Percentiles rank a stretch among this genome's conserved stretches.
Conservation (phyloP, 2,888 invertebrate genomes). For the Apantesis nais region DNA sequence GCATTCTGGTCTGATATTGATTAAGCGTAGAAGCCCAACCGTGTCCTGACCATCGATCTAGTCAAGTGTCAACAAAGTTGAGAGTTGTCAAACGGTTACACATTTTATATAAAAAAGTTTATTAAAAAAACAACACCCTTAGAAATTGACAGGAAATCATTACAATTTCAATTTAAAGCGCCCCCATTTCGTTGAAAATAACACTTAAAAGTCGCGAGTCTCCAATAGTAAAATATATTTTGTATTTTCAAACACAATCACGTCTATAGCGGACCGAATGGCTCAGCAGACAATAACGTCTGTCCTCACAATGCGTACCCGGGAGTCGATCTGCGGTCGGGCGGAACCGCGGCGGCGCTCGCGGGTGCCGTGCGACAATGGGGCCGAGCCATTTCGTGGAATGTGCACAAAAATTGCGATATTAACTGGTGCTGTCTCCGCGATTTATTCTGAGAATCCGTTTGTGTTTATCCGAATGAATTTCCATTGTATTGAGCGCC, state of each 20-base stretch:
- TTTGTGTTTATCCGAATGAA: background rate
- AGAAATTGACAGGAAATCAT: constrained; percentile 1
- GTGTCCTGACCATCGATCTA: background rate
- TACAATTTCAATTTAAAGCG: background rate
- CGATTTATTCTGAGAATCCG: background rate
- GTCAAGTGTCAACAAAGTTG: background rate
- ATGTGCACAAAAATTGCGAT: constrained; percentile 28
- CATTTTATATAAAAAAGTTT: background rate
- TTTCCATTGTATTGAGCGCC: background rate
- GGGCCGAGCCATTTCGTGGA: constrained; percentile 27
- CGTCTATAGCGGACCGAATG: constrained; percentile 5
- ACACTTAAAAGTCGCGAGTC: constrained; percentile 2
- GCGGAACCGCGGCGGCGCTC: background rate
- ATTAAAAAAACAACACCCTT: background rate
- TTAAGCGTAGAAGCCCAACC: background rate
- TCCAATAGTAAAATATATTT: background rate
- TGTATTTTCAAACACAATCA: background rate
- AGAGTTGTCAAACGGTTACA: too few species aligned
- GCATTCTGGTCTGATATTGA: too few species aligned
- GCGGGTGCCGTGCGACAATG: constrained; percentile 35
- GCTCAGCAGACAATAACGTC: constrained; percentile 12
- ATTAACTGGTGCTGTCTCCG: constrained; percentile 25
- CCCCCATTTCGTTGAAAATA: background rate
- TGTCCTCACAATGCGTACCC: constrained; percentile 17
- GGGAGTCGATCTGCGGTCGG: background rate